These are phyloP conservation scores for Sarcophaga rosellei DNA, from an alignment of 2,888 invertebrate genomes.

Conservation along the genomic window DNA sequence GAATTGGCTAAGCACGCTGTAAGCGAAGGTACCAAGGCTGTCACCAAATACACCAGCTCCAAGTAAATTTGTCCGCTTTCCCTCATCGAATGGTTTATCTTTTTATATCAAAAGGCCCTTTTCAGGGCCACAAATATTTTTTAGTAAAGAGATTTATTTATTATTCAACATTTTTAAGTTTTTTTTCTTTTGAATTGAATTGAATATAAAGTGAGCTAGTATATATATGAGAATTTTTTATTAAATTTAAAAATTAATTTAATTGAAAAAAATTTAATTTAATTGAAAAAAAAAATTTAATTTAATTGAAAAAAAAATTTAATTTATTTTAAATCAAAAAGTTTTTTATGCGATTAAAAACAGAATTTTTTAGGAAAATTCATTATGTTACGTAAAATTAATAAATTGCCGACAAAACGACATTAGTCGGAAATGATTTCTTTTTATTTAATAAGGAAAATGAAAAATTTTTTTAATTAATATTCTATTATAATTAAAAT, in stretches of 20 bases:
- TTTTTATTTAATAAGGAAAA: too few relatives aligned
- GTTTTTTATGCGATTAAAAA: too few relatives aligned
- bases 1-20: conserved; percentile 4
- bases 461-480: too few relatives aligned
- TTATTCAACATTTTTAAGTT: neutral
- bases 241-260: too few relatives aligned
- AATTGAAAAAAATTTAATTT: neutral
- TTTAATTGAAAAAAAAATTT: too few relatives aligned
- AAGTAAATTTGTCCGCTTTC: neutral
- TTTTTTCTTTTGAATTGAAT: neutral
- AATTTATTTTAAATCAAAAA: too few relatives aligned
- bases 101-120: conserved; percentile 5
- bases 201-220: neutral
- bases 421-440: neutral
- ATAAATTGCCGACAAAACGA: neutral
- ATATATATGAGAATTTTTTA: neutral
- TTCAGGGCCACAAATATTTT: conserved; percentile 6
- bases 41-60: conserved; percentile 12
- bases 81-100: neutral
- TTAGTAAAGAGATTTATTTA: neutral
- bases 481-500: too few relatives aligned
- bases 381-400: neutral
- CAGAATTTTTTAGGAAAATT: too few relatives aligned
- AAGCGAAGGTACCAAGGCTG: conserved; percentile 6
- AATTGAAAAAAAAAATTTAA: neutral